phyloP scores from a whole-genome alignment of 2,113 vertebrate genomes.

The Microtus richardsoni region DNA sequence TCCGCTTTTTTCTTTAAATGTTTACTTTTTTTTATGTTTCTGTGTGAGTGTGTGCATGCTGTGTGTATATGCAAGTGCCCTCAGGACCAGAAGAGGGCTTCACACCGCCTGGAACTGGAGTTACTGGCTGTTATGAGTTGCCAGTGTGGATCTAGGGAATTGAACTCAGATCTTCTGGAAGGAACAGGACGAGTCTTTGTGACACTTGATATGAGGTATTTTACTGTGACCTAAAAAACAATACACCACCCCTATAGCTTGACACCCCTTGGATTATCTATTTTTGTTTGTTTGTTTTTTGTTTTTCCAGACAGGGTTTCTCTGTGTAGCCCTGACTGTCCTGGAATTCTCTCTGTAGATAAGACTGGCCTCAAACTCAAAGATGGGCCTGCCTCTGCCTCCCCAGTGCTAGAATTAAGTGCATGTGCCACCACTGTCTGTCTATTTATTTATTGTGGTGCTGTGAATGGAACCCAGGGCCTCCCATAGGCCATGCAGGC shows the following conservation, averaged over 20 bases:
- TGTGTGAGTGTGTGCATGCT: not conserved
- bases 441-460: not conserved
- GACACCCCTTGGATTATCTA: not conserved
- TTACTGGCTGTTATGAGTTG: not conserved
- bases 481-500: not conserved
- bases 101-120: not conserved
- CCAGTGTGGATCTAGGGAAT: not conserved
- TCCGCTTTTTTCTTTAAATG: not conserved
- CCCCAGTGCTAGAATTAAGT: not conserved
- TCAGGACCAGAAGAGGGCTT: not conserved
- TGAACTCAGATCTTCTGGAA: not conserved
- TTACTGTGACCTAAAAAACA: conserved; percentile 15
- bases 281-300: not conserved
- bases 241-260: not conserved
- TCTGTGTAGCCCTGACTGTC: not conserved
- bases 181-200: no score
- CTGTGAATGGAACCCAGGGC: not conserved
- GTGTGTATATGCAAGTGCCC: not conserved
- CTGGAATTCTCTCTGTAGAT: not conserved
- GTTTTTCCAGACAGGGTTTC: not conserved
- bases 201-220: not conserved
- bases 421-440: not conserved
- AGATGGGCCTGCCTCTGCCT: not conserved
- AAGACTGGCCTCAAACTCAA: not conserved
- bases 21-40: not conserved